Base-by-base conservation (phyloP, 1,140 invertebrate genomes). In the Zaprionus camerounensis region DNA sequence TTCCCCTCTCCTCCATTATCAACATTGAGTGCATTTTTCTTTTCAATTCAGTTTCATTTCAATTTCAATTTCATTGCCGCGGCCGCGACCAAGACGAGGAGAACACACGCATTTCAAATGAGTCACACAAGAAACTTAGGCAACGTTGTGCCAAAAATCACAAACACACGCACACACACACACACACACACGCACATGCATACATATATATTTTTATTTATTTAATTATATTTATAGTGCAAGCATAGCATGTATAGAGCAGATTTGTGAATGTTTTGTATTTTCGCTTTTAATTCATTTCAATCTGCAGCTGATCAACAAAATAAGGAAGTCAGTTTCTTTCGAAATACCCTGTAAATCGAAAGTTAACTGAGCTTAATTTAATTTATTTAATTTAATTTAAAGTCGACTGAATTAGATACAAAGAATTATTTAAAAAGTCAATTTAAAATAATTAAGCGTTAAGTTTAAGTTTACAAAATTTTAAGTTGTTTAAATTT, bases 21-120 rank as follows among this genome's bases (percentile, higher is more conserved):
- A 70, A 53, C 70, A 78, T 61, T 62, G 71, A 80, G 65, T 80
- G 83, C 82, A 82, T 71, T 85, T 73, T 81, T 67, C 46, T 26
- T 53, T 78, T 78, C 22, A 56, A 74, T 70, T 66, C 56, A 28
- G n/a, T 71, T 76, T 79, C 36, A 61, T 80, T 78, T 74, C 41
- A 70, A 70, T 70, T 76, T 31, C 46, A 44, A 55, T 83, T 87
- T 87, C 80, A 78, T 62, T 80, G 80, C 81, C 84, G 73, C 70
- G 82, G 62, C 71, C 83, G 70, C 76, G 79, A 86, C 71, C 76
- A 76, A 74, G 78, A 81, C 41, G 41, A 46, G 41, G 6, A 51
- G 53, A 59, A 26, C 53, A 56, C 59, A 67, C 72, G 78, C 46
- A 51, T 24, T 51, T 22, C 46, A 24, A 36, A 51, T 85, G 82